These are phyloP conservation scores for Eublepharis macularius DNA, from an alignment of 2,113 vertebrate genomes.

Conservation along the genomic window DNA sequence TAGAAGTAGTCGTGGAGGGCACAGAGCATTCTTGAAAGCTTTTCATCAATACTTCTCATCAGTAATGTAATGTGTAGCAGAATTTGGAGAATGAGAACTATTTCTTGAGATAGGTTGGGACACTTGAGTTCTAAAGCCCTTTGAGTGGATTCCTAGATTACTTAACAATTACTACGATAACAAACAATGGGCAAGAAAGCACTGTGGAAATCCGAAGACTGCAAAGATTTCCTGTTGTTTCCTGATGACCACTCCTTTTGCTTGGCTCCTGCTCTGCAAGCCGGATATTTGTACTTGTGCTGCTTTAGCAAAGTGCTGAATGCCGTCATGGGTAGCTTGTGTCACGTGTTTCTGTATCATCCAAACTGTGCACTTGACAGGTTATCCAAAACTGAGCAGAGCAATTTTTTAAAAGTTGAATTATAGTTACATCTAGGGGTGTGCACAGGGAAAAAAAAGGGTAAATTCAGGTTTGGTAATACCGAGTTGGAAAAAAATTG, in stretches of 20 bases:
- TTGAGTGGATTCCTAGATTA: background rate
- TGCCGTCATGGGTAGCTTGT: background rate
- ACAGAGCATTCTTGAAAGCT: rapidly evolving
- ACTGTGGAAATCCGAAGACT: background rate
- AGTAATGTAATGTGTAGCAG: background rate
- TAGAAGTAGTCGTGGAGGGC: background rate
- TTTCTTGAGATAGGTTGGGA: background rate
- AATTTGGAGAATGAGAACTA: background rate
- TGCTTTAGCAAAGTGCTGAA: background rate
- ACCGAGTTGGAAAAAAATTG: no score
- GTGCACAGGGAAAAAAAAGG: no score
- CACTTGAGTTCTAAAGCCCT: background rate
- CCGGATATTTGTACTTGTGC: background rate
- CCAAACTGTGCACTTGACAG: background rate
- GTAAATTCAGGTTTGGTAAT: no score
- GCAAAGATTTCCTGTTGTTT: background rate
- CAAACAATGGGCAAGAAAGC: background rate
- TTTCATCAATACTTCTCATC: background rate
- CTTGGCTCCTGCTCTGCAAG: background rate
- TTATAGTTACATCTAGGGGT: no score
- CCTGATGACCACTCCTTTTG: background rate
- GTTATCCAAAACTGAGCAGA: background rate
- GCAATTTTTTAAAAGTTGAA: background rate
- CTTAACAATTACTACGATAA: background rate
- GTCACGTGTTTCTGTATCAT: background rate